These are phyloP conservation scores for Pteromalus puparum DNA, from an alignment of 1,140 invertebrate genomes.

Conservation along the genomic window DNA sequence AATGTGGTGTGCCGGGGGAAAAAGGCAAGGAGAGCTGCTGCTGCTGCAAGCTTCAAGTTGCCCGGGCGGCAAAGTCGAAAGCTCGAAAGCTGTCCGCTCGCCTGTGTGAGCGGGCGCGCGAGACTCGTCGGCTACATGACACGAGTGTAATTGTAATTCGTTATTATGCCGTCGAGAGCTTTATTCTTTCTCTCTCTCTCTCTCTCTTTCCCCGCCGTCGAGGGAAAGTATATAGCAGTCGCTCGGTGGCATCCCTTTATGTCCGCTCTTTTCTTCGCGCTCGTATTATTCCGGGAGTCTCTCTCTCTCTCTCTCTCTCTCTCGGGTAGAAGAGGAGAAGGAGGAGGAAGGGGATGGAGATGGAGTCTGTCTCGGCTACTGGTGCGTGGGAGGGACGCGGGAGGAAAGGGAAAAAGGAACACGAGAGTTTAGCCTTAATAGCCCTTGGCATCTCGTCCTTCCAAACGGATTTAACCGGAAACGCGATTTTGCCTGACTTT, in stretches of 20 bases:
- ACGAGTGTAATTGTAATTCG: conserved; percentile 36
- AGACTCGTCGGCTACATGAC: neutral
- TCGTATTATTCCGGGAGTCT: neutral
- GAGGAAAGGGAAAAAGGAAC: neutral
- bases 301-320: neutral
- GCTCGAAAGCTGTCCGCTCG: neutral
- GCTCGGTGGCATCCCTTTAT: neutral
- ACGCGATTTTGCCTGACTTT: neutral
- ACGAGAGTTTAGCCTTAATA: neutral
- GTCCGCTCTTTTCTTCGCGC: neutral
- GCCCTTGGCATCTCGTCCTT: neutral
- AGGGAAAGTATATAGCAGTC: neutral
- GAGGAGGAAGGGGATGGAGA: neutral
- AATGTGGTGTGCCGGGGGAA: neutral
- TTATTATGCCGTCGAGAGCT: conserved; percentile 9
- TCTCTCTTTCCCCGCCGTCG: neutral
- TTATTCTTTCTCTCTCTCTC: neutral
- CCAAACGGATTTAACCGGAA: conserved; percentile 10
- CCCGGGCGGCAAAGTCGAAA: conserved; percentile 1
- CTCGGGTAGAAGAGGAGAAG: neutral
- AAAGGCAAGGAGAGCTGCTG: neutral
- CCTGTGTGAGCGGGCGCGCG: neutral
- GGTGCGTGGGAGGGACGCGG: neutral
- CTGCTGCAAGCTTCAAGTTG: neutral
- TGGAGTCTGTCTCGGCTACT: neutral